phyloP scores from a whole-genome alignment of 2,888 invertebrate species.

The Aquatica leii region DNA sequence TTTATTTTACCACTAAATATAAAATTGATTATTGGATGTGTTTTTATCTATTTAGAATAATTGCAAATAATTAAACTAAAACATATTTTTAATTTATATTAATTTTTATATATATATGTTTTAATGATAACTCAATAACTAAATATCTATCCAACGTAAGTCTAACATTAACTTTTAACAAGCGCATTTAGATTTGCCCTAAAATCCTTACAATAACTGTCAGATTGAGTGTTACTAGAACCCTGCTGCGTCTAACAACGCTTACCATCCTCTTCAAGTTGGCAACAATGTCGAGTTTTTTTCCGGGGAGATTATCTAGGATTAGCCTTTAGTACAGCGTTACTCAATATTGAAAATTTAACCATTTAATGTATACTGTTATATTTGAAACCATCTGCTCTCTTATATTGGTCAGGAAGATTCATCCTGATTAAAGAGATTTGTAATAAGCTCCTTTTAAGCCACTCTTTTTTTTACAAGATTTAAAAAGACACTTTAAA shows the following conservation, averaged over 20 bases:
- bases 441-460: constrained; percentile 5
- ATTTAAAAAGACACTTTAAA: constrained; percentile 16
- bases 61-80: too few species aligned
- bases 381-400: constrained; percentile 34
- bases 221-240: constrained; percentile 40
- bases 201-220: constrained; percentile 46
- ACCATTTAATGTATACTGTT: constrained; percentile 37
- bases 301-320: constrained; percentile 44
- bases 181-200: constrained; percentile 27
- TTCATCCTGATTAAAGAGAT: constrained; percentile 26
- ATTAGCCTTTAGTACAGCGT: constrained; percentile 49
- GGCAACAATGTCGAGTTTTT: constrained; percentile 42
- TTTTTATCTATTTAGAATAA: too few species aligned
- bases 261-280: constrained; percentile 44
- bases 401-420: constrained; percentile 23
- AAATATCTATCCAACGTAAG: not conserved
- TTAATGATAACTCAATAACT: too few species aligned
- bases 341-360: constrained; percentile 47
- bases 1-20: too few species aligned
- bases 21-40: too few species aligned
- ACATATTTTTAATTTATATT: too few species aligned
- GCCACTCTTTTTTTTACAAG: constrained; percentile 16
- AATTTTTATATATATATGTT: too few species aligned
- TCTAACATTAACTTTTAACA: constrained; percentile 24
- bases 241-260: constrained; percentile 45